Evolutionary conservation across 2,888 invertebrate genomes (phyloP), one percentile per base, ranked within the genome.

Genomic region (Drosophila meridiana): DNA sequence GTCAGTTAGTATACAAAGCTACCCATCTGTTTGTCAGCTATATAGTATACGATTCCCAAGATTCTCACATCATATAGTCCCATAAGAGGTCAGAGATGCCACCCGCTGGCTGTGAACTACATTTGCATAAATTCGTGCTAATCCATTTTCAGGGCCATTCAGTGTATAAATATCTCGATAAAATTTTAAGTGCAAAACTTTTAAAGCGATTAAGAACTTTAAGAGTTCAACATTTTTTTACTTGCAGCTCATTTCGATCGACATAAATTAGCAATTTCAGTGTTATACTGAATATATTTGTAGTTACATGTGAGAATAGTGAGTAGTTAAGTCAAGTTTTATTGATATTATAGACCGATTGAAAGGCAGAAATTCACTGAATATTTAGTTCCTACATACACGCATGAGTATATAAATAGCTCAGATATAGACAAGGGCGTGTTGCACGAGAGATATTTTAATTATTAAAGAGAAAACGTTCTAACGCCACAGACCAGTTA

Each of bases 391-490:
- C 13, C 13, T n/a, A 42, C n/a, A 3, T 3, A 4, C 3, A 34
- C 13, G 4, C 7, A 26, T 14, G 34, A 14, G 3, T 7, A 32
- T 47, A 47, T 47, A 28, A 45, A 14, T 45, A 36, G 26, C 8
- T 4, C 1, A 5, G 20, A 28, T 38, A 32, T 13, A 45, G 9
- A 5, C 5, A n/a, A 28, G 2, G 30, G 40, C 55, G 38, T 40
- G 38, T 11, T 20, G 6, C 53, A 13, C 8, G 40, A 56, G n/a
- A 30, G 3, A n/a, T 26, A 56, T 40, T 28, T 59, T 8, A 45
- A 34, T 57, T 26, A 57, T 20, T 57, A 8, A 45, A 26, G 57
- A n/a, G 50, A 34, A 34, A 52, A 52, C 4, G 34, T 34, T 52
- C 50, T 34, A 34, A 26, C 8, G 14, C 7, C 1, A 2, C 9